A percentile compares a stretch with the other conserved stretches of the same genome.
Conservation (phyloP, 2,797 vertebrate genomes). For the Rachycentron canadum region DNA sequence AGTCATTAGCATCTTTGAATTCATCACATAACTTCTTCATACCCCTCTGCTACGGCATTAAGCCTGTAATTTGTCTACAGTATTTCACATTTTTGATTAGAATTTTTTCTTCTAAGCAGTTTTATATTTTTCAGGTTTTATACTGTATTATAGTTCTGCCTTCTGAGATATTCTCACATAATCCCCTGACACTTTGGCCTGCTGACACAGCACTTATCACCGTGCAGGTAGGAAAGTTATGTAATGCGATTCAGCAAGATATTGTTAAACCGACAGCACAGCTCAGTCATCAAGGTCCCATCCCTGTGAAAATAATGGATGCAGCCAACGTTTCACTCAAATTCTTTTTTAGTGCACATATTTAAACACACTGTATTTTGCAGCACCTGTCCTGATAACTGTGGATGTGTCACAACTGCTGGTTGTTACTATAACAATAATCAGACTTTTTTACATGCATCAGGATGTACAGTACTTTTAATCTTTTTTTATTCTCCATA, state of each 20-base stretch:
- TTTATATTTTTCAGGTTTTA: not conserved
- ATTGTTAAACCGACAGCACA: not conserved
- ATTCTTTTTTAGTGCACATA: not conserved
- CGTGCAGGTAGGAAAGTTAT: not conserved
- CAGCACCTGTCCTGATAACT: not conserved
- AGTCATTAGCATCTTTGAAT: constrained; percentile 10
- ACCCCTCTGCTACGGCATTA: not conserved
- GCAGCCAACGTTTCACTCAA: not conserved
- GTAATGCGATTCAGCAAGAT: not conserved
- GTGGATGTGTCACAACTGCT: not conserved
- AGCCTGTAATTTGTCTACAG: not conserved
- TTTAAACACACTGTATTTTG: not conserved
- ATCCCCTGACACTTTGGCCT: not conserved
- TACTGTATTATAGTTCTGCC: not conserved
- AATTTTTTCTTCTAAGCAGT: not conserved
- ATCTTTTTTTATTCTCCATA: no score
- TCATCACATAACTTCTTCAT: constrained; percentile 3
- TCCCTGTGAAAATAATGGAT: not conserved
- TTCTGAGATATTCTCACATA: not conserved
- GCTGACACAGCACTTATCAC: not conserved
- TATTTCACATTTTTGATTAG: not conserved
- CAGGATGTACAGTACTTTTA: not conserved
- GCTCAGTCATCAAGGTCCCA: not conserved
- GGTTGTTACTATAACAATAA: not conserved
- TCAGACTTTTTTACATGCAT: not conserved